Evolutionary conservation across 2,113 vertebrate species (phyloP), one percentile per base, ranked within the genome.

Genomic region (Neodon shergylaensis): DNA sequence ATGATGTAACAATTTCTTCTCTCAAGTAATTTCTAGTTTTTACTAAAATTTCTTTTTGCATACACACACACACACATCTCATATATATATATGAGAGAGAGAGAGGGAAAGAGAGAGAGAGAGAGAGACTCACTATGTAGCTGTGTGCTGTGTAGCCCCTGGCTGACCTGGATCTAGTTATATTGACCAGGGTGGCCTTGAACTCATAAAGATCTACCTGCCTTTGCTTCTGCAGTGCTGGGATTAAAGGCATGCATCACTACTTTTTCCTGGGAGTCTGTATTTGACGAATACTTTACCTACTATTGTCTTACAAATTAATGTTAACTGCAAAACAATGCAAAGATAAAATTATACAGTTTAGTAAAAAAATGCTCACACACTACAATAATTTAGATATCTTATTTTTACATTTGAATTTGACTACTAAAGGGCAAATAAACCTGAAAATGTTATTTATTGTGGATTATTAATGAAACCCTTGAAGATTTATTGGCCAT

Each of bases 11-110:
- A 79, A 5, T 58, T 63, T 49, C n/a, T 74, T 47, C 12, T 19
- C 66, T 83, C 49, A 82, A 65, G 21, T 36, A 12, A 81, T 54
- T 63, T 95, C 94, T 93, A 94, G 76, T 22, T 22, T 86, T 92
- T 74, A 82, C 21, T 90, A 22, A 49, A 96, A n/a, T 92, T 58
- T 78, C 7, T 36, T 19, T 52, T 77, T 4, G 4, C 9, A 22
- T 73, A 10, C 11, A 42, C 11, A 73, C 21, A 42, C n/a, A 73
- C 11, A 42, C 11, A 73, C 21, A 42, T 19, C 39, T 4, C n/a
- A 58, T 1, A 58, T 58, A 58, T 21, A 22, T 22, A 73, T 22
- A 21, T 12, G 73, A 44, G 19, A 42, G 73, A 74, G 52, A 33
- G 0, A n/a, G 33, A 13, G 33, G 22, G 42, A 44, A 42, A 47